Evolutionary conservation across 2,113 vertebrate genomes (phyloP), one percentile per base, ranked within the genome.

Genomic region (Apaloderma vittatum): DNA sequence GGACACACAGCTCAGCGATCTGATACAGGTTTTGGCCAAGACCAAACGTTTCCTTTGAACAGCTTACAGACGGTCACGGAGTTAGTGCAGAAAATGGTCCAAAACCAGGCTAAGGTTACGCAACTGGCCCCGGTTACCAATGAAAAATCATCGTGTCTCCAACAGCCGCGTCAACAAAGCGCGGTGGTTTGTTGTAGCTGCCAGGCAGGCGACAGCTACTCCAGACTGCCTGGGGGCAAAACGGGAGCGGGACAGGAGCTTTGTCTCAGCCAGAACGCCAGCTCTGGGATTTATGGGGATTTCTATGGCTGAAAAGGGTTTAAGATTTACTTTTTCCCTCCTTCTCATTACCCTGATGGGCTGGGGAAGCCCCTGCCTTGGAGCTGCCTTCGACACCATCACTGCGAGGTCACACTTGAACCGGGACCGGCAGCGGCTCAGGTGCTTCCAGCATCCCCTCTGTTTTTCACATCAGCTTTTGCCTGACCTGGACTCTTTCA

Each of bases 51-150:
- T n/a, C 49, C 59, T 36, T 45, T 15, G 54, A 18, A 73, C 78
- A 78, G 84, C 81, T 96, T 18, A 34, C 73, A 77, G 87, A 52
- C 4, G 5, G 37, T 55, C 54, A 52, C 2, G 2, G 67, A 54
- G 88, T 77, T 76, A 92, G 94, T 94, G 88, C 75, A 75, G 81
- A 86, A 81, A 70, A 73, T 2, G 65, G 88, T 70, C 58, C 76
- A 71, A 46, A 88, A 45, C 73, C 91, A 82, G 90, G 74, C 94
- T 83, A 73, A 52, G 72, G 66, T 90, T 78, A 92, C 21, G 11
- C 95, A 81, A 77, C 86, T 86, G 90, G 86, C 90, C 90, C 93
- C 55, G 37, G 77, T 68, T 77, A 29, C 63, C 82, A 70, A 32
- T 27, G 86, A 61, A 34, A 89, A 75, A 66, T 62, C 83, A 26